phyloP scores from a whole-genome alignment of 2,797 vertebrate species.

The Aphelocoma californica region DNA sequence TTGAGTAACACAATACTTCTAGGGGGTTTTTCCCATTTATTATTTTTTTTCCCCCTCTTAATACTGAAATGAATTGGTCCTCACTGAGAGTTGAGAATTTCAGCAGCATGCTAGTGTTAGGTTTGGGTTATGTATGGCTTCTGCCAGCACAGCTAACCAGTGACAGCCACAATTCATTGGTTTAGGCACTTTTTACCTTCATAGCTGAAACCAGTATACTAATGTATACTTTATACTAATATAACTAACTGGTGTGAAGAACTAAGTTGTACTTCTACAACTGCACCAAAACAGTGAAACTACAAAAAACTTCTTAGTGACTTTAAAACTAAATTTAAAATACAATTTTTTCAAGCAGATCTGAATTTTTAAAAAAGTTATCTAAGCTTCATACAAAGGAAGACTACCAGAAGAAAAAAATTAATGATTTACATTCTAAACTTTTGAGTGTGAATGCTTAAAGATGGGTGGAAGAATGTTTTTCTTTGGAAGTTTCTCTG shows the following conservation, averaged over 20 bases:
- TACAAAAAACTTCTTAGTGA: background rate
- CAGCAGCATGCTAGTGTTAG: background rate
- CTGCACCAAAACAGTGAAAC: background rate
- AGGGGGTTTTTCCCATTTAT: rapidly evolving
- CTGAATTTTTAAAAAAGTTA: background rate
- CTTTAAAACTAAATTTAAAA: background rate
- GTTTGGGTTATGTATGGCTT: background rate
- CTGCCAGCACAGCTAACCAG: background rate
- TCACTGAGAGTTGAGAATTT: background rate
- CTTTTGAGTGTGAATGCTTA: background rate
- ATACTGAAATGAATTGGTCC: background rate
- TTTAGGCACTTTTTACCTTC: background rate
- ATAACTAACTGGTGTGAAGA: background rate
- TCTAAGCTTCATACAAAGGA: background rate
- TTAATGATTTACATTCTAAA: background rate
- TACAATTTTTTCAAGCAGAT: background rate
- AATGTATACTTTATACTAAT: background rate
- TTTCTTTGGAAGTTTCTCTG: background rate
- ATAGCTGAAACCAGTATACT: background rate
- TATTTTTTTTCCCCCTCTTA: background rate
- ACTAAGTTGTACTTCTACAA: background rate
- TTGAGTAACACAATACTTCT: background rate
- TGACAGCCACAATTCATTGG: background rate
- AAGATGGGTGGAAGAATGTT: background rate
- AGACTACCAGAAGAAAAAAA: background rate